Evolutionary conservation across 2,797 vertebrate genomes (phyloP).

Genomic region (Sparidentex hasta): DNA sequence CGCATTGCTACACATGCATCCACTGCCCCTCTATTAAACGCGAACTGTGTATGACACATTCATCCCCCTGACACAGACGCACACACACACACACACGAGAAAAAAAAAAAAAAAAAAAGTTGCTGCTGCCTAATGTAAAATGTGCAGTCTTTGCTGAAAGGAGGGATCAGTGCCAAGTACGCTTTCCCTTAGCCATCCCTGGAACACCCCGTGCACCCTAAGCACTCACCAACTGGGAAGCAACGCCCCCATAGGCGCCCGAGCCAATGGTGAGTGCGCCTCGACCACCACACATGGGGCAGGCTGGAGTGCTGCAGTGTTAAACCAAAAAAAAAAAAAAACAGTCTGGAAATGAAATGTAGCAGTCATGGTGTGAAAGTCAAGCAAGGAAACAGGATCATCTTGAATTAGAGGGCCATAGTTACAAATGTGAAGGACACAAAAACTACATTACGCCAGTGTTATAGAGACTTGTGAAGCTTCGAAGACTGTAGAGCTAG

Average conservation of each 20-base stretch:
- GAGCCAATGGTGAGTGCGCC: slow-evolving; percentile 80
- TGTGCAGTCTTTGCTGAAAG: slow-evolving; percentile 72
- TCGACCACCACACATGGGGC: slow-evolving; percentile 63
- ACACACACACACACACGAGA: no score
- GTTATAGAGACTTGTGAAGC: neutral
- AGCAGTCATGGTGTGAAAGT: neutral
- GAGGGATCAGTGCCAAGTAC: slow-evolving; percentile 85
- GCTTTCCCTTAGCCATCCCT: slow-evolving; percentile 85
- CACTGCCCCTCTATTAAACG: slow-evolving; percentile 62
- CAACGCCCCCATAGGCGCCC: slow-evolving; percentile 73
- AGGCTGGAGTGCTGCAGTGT: slow-evolving; percentile 37
- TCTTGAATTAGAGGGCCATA: no score
- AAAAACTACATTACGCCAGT: neutral
- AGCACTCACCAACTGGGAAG: slow-evolving; percentile 67
- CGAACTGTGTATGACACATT: slow-evolving; percentile 77
- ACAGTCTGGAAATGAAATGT: neutral
- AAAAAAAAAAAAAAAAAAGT: slow-evolving; percentile 14
- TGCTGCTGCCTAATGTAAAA: slow-evolving; percentile 68
- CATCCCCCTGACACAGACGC: slow-evolving; percentile 30
- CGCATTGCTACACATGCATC: slow-evolving; percentile 77
- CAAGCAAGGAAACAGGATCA: neutral
- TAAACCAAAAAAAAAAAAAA: neutral
- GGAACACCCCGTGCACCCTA: slow-evolving; percentile 77
- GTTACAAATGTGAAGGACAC: neutral
- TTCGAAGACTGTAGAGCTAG: neutral